Conservation (phyloP, 2,888 invertebrate species). For the Ochropleura leucogaster region DNA sequence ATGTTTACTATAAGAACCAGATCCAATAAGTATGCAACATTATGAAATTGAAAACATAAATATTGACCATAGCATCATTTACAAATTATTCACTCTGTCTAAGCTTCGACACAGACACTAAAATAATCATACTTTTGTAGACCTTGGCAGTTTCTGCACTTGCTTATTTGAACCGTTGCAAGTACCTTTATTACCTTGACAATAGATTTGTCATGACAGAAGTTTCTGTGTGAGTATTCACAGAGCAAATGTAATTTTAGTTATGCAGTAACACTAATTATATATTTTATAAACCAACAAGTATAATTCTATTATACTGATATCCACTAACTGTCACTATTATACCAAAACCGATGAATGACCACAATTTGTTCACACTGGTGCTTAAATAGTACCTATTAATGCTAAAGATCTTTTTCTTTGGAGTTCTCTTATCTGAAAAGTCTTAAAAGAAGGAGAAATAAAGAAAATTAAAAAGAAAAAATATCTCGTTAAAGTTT, state of each 20-base stretch:
- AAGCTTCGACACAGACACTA: background rate
- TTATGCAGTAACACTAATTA: too few relatives aligned
- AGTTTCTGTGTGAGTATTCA: background rate
- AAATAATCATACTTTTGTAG: slow-evolving; percentile 2
- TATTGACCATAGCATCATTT: slow-evolving; percentile 27
- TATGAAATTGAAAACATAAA: slow-evolving; percentile 1
- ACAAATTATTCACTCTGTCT: slow-evolving; percentile 1
- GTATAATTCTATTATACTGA: too few relatives aligned
- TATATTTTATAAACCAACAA: too few relatives aligned
- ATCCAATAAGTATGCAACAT: background rate
- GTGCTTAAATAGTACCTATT: too few relatives aligned
- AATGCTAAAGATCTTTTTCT: too few relatives aligned
- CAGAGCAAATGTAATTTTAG: slow-evolving; percentile 15
- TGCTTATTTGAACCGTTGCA: slow-evolving; percentile 11
- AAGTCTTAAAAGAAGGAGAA: too few relatives aligned
- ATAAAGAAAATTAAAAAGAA: too few relatives aligned
- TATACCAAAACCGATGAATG: too few relatives aligned
- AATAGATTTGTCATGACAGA: slow-evolving; percentile 13
- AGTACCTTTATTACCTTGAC: slow-evolving; percentile 32
- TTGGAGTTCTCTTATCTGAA: too few relatives aligned
- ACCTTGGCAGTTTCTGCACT: slow-evolving; percentile 28
- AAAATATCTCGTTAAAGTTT: too few relatives aligned
- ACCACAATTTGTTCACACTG: too few relatives aligned
- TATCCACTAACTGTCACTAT: too few relatives aligned
- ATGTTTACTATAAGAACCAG: slow-evolving; percentile 44